Conservation (phyloP, 2,113 vertebrate genomes). For the Leptodactylus fuscus region DNA sequence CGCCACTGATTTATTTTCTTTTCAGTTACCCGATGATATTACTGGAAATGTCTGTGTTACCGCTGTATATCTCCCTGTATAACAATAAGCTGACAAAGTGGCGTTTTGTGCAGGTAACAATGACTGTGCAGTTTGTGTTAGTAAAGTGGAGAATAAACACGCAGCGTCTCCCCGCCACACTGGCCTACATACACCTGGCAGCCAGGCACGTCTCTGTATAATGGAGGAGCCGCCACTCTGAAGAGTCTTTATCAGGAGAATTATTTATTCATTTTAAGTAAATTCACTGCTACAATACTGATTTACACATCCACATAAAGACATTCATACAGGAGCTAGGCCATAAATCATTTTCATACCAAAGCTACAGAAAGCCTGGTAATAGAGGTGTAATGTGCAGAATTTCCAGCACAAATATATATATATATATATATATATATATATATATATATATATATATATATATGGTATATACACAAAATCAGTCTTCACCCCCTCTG, state of each 20-base stretch:
- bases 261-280: background rate
- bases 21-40: background rate
- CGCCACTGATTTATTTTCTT: background rate
- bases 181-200: background rate
- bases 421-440: too few relatives aligned
- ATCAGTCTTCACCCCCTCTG: too few relatives aligned
- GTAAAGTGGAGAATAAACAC: background rate
- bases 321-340: too few relatives aligned
- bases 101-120: constrained; percentile 1
- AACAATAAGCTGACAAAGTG: background rate
- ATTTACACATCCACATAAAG: too few relatives aligned
- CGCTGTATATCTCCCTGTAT: background rate
- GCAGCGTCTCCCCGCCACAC: background rate
- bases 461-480: too few relatives aligned
- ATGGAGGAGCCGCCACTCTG: background rate
- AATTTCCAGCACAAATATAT: too few relatives aligned
- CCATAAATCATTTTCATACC: too few relatives aligned
- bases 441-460: too few relatives aligned
- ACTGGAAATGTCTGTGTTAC: background rate
- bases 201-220: background rate
- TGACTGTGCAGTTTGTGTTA: constrained; percentile 9
- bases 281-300: too few relatives aligned
- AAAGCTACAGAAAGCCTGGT: too few relatives aligned
- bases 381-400: too few relatives aligned
- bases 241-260: background rate